Conservation (phyloP, 1,140 invertebrate genomes). For the Caenorhabditis latens region DNA sequence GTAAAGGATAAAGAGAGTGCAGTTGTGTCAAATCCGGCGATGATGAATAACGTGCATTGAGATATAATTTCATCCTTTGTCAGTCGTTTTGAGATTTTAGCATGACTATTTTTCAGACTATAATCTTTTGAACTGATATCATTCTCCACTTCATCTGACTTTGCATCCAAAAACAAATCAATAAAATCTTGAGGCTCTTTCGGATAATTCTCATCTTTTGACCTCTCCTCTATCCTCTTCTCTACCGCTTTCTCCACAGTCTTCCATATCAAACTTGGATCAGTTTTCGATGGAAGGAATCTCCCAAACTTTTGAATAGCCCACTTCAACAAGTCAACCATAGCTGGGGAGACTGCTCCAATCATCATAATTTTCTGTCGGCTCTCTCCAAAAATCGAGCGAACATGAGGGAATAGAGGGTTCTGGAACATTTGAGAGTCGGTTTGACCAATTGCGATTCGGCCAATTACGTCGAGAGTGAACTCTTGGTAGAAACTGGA, state of each 20-base stretch:
- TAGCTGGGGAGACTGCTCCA: too few species aligned
- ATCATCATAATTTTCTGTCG: too few species aligned
- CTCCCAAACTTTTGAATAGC: too few species aligned
- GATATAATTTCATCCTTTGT: constrained; percentile 44
- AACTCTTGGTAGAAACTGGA: constrained; percentile 61
- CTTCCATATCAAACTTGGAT: background rate
- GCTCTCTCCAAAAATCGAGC: too few species aligned
- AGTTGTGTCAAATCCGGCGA: constrained; percentile 80
- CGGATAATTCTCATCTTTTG: constrained; percentile 15
- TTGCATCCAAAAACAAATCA: constrained; percentile 58
- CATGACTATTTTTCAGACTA: constrained; percentile 6
- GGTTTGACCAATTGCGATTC: constrained; percentile 62
- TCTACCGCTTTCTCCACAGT: background rate
- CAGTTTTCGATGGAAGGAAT: background rate
- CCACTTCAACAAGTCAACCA: too few species aligned
- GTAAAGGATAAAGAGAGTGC: constrained; percentile 77
- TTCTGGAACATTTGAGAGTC: constrained; percentile 58
- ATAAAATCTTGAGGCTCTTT: constrained; percentile 59
- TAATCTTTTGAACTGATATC: background rate
- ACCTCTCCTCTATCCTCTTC: constrained; percentile 15
- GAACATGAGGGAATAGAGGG: background rate
- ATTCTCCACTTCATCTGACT: constrained; percentile 38
- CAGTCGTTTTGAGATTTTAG: background rate
- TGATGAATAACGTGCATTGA: constrained; percentile 76
- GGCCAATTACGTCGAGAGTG: constrained; percentile 61